Conservation (phyloP, 2,888 invertebrate species). For the Carcina quercana region DNA sequence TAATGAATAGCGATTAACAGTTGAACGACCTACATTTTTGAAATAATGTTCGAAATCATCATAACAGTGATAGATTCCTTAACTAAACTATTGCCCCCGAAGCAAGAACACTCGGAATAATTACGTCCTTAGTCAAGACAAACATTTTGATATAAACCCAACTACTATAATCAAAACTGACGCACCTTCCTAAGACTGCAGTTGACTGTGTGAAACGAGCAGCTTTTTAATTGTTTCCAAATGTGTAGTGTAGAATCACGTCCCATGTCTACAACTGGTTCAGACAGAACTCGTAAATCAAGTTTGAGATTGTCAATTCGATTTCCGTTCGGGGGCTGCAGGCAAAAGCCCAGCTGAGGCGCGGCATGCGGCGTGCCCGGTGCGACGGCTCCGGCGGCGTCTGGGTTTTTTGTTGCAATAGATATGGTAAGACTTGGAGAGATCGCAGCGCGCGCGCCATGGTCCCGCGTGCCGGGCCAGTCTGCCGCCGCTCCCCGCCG, state of each 20-base stretch:
- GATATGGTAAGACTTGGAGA: constrained; percentile 42
- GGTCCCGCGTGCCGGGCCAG: constrained; percentile 20
- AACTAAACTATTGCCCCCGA: too few species aligned
- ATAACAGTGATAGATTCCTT: too few species aligned
- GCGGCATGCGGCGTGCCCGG: constrained; percentile 22
- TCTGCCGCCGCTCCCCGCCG: constrained; percentile 51
- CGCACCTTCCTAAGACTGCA: too few species aligned
- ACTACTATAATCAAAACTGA: not conserved
- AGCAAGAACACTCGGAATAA: too few species aligned
- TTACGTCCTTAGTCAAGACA: too few species aligned
- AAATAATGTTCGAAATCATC: too few species aligned
- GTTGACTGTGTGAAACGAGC: too few species aligned
- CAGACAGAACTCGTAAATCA: constrained; percentile 34
- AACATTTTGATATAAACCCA: too few species aligned
- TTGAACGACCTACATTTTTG: too few species aligned
- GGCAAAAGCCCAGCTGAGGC: constrained; percentile 37
- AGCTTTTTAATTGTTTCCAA: constrained; percentile 31
- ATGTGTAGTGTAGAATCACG: constrained; percentile 24
- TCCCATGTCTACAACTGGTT: constrained; percentile 27
- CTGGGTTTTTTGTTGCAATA: constrained; percentile 43
- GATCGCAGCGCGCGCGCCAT: constrained; percentile 53
- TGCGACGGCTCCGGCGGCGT: constrained; percentile 23
- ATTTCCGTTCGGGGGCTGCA: constrained; percentile 37
- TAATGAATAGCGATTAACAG: too few species aligned
- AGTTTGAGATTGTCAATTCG: constrained; percentile 37